phyloP scores from a whole-genome alignment of 1,140 invertebrate genomes.

The Andricus grossulariae region DNA sequence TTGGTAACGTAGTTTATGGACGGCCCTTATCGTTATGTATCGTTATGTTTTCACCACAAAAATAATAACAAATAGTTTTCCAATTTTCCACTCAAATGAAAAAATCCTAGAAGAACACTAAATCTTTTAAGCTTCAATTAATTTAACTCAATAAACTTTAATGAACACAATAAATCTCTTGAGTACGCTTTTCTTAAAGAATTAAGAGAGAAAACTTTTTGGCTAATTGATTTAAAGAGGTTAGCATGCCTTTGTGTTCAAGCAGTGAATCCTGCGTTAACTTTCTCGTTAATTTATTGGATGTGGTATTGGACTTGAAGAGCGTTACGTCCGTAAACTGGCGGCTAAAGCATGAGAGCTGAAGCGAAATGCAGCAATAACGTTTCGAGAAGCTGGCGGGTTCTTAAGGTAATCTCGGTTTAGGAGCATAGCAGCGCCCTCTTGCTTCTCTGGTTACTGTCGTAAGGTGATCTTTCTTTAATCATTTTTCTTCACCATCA shows the following conservation, averaged over 20 bases:
- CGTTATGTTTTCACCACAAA: too few relatives aligned
- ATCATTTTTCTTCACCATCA: conserved; percentile 54
- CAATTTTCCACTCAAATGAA: too few relatives aligned
- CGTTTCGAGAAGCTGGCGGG: conserved; percentile 55
- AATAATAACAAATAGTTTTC: too few relatives aligned
- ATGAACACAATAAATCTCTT: neutral
- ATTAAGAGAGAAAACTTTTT: conserved; percentile 9
- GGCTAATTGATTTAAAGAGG: conserved; percentile 24
- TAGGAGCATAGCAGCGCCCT: conserved; percentile 57
- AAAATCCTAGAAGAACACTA: too few relatives aligned
- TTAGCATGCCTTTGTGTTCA: conserved; percentile 26
- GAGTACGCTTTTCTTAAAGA: neutral
- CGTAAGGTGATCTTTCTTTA: conserved; percentile 56
- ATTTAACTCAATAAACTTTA: neutral
- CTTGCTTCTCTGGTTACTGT: conserved; percentile 49
- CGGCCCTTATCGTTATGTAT: too few relatives aligned
- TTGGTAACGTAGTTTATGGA: too few relatives aligned
- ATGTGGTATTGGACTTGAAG: conserved; percentile 47
- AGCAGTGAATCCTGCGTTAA: conserved; percentile 13
- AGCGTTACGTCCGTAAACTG: conserved; percentile 54
- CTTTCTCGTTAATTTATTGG: conserved; percentile 35
- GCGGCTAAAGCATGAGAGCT: conserved; percentile 53
- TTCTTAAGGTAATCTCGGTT: conserved; percentile 61
- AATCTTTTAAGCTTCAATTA: too few relatives aligned
- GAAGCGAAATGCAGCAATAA: conserved; percentile 63